Base-by-base conservation (phyloP, 2,797 vertebrate genomes). In the Alcedo atthis region DNA sequence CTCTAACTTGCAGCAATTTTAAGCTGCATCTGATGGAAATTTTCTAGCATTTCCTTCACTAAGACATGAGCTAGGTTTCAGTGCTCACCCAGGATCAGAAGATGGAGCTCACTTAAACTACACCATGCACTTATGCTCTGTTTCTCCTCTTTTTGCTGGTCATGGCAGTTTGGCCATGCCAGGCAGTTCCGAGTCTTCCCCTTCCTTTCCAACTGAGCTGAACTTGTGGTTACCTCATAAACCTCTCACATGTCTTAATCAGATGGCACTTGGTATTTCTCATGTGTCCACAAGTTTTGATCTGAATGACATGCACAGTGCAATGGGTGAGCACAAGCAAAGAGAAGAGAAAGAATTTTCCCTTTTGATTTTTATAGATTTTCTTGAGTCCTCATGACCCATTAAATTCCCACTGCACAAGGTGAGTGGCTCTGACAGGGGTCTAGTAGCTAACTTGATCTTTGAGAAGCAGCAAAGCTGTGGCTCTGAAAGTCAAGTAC, bases 101-200 rank as follows among this genome's bases (percentile, higher is more conserved):
- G 74, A 19, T 63, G 83, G 63, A 78, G 57, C 74, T 74, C 77
- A 12, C 14, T 8, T 12, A 0, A 2, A 1, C 10, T 46, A 7
- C n/a, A 15, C 28, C 5, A 40, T 43, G 66, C 26, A 8, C n/a
- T 17, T 45, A 5, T 0, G 8, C n/a, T 9, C 25, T 3, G 0
- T 81, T 81, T 63, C 54, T 87, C 28, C 79, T 5, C 1, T 35
- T 63, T 40, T 40, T 76, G 22, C 3, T 14, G 81, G 12, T 40
- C 62, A 6, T 5, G 26, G 14, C 53, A 4, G 33, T 24, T 12
- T 15, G 37, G 12, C 21, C 22, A 1, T n/a, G 46, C 4, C 69
- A 1, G 1, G 28, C 1, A 4, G 30, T 53, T 70, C 71, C 0
- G 2, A 32, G 67, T 59, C n/a, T 59, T 22, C 59, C n/a, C 0